Evolutionary conservation across 2,113 vertebrate species (phyloP), one percentile per base, ranked within the genome.

Genomic region (Nansenia antarctica): DNA sequence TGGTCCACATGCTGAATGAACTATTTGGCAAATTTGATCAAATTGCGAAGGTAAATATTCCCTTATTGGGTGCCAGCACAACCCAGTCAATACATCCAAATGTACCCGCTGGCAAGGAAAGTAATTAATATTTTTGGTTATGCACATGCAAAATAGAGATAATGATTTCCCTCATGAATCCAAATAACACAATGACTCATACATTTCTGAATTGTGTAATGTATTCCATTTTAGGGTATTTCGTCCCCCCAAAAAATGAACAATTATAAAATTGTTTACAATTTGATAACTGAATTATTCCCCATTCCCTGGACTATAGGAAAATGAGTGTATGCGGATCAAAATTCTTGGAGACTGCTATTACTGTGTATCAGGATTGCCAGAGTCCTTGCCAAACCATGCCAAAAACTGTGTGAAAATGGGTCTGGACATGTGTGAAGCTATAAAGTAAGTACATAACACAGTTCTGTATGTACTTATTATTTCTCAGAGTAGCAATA

Each of bases 381-480:
- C 98, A 0, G 95, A 98, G 73, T 97, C 95, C 7, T 94, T 99
- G 80, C 95, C 95, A 14, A 94, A 98, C 86, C 98, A 99, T 9
- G 98, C 98, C 82, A 98, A 95, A 81, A 98, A 99, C 81, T 98
- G 98, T 70, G 98, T 99, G 83, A 99, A 99, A 91, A 99, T 99
- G 98, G 98, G 98, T 64, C 69, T 99, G 87, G 98, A 99, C 76
- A 99, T 99, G 98, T 99, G 98, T 88, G 97, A 99, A 91, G 98
- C 98, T 71, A 99, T 99, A 90, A 98, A 98, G 98, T 99, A 93
- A 95, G n/a, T n/a, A n/a, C n/a, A n/a, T n/a, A 95, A 84, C 76
- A 86, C 58, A 34, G 8, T 31, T 26, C 58, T 60, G 18, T 60
- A n/a, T 45, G 65, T 62, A 27, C 47, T n/a, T n/a, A n/a, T n/a